Conservation (phyloP, 1,140 invertebrate species). For the Panulirus ornatus region DNA sequence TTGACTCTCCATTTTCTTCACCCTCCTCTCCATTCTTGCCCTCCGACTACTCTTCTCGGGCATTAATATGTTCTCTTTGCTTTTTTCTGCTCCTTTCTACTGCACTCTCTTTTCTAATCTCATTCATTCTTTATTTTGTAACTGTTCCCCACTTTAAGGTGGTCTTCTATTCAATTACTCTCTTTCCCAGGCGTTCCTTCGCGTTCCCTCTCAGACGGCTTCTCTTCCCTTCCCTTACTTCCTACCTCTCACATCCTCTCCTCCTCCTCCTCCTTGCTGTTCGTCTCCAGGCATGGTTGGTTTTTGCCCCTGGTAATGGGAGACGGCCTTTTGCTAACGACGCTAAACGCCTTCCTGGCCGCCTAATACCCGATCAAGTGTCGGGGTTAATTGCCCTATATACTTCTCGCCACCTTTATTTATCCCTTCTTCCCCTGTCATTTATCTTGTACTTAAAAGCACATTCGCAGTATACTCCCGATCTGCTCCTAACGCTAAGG, state of each 20-base stretch:
- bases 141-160: neutral
- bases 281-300: neutral
- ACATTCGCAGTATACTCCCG: too few species aligned
- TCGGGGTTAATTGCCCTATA: neutral
- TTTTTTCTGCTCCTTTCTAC: neutral
- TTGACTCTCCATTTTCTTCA: neutral
- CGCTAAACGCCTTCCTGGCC: neutral
- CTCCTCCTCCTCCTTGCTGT: neutral
- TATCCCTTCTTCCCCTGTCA: neutral
- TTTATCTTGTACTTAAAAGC: too few species aligned
- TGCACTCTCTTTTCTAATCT: neutral
- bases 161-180: neutral
- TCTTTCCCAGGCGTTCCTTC: neutral
- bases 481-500: too few species aligned
- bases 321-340: conserved; percentile 4
- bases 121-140: too few species aligned
- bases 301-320: conserved; percentile 11
- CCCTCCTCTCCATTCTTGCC: neutral
- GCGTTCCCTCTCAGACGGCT: neutral
- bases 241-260: neutral
- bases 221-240: neutral
- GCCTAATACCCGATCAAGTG: neutral
- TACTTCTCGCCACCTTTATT: neutral
- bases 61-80: neutral
- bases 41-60: neutral